Evolutionary conservation across 2,113 vertebrate genomes (phyloP), one percentile per base, ranked within the genome.

Genomic region (Upupa epops): DNA sequence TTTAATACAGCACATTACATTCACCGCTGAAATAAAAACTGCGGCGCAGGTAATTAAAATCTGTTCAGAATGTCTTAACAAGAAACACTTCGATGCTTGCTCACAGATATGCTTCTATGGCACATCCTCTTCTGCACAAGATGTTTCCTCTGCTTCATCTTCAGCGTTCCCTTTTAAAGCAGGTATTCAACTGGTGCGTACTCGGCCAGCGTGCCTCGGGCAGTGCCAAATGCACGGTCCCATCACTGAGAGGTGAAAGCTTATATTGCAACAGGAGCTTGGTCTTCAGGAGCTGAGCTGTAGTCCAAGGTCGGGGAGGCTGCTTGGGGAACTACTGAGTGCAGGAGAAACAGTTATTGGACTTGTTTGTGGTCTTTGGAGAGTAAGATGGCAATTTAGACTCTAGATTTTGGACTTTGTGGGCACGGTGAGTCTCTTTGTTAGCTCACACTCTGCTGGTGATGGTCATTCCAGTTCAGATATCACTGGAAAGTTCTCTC

Each of bases 31-130:
- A 96, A 82, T 48, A 82, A 88, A 92, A 86, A 8, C n/a, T 29
- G 8, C 25, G 8, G 61, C 45, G 86, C 82, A 54, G 61, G 72
- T 92, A 90, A 95, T 90, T 93, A 92, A 95, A 93, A 89, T 54
- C 32, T 69, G 34, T 84, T 93, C 28, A 40, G 76, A 94, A 61
- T 55, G 2, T 83, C 75, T 56, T 88, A 51, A 89, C 60, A 71
- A 69, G 75, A 86, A 88, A 29, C 26, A 60, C 17, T 20, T 52
- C 9, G 17, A 36, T 86, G 73, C 82, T 80, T 94, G 36, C 58
- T 86, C 55, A 73, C 36, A 92, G 70, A 55, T 76, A 25, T 1
- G 20, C 24, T 88, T 73, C n/a, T 54, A n/a, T 55, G 22, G 59
- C 71, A 22, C 20, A 14, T 63, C 21, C 36, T 69, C 7, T 14